Evolutionary conservation across 1,140 invertebrate genomes (phyloP).

Genomic region (Hesperophylax magnus): DNA sequence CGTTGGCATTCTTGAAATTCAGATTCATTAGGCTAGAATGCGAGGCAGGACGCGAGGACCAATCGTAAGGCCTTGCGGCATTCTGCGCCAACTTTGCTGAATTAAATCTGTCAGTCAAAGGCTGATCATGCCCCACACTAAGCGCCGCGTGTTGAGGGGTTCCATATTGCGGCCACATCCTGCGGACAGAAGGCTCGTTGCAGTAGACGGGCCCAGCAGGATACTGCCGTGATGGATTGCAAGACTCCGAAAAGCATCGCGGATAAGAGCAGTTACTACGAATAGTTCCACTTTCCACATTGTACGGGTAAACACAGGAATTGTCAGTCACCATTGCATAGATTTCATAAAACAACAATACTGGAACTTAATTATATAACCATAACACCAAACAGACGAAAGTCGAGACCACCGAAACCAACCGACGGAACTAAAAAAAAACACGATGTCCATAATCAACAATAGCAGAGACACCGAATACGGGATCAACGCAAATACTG

Average conservation of each 20-base stretch:
- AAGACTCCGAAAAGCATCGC: background rate
- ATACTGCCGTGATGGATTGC: background rate
- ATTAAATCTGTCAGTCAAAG: background rate
- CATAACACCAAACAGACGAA: background rate
- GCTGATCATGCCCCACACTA: background rate
- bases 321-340: slow-evolving; percentile 33
- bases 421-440: slow-evolving; percentile 1
- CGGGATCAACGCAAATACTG: background rate
- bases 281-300: background rate
- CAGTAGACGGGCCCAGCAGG: background rate
- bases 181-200: background rate
- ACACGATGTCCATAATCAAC: background rate
- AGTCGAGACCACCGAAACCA: background rate
- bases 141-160: background rate
- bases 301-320: background rate
- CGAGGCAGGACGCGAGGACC: background rate
- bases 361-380: too few relatives aligned
- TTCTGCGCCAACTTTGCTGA: background rate
- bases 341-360: background rate
- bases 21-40: slow-evolving; percentile 13
- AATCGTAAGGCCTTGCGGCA: background rate
- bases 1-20: slow-evolving; percentile 37
- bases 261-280: background rate
- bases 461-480: background rate
- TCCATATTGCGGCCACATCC: background rate